These are phyloP conservation scores for Chionodraco myersi DNA, from an alignment of 2,113 vertebrate species.

Conservation along the genomic window DNA sequence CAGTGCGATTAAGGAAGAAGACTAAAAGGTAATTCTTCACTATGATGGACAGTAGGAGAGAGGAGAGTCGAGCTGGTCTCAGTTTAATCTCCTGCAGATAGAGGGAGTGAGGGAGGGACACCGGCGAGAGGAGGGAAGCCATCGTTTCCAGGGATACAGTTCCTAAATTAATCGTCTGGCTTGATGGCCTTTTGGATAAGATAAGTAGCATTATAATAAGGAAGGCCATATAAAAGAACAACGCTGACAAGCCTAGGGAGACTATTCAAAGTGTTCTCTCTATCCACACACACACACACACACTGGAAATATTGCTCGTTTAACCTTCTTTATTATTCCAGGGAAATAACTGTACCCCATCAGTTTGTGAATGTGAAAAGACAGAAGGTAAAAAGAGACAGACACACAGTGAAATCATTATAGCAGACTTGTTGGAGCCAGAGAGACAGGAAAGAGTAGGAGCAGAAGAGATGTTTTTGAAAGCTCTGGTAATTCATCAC, in stretches of 20 bases:
- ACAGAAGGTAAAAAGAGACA: conserved; percentile 9
- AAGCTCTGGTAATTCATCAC: conserved; percentile 68
- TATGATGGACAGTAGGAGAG: conserved; percentile 75
- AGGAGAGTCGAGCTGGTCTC: conserved; percentile 67
- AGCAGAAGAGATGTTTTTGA: conserved; percentile 49
- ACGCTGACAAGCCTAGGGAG: conserved; percentile 51
- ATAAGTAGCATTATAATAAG: conserved; percentile 78
- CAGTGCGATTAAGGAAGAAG: conserved; percentile 74
- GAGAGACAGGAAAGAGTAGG: conserved; percentile 31
- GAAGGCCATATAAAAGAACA: conserved; percentile 57
- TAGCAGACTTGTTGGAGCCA: conserved; percentile 33
- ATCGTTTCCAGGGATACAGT: conserved; percentile 62
- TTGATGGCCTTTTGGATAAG: conserved; percentile 77
- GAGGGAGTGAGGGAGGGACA: conserved; percentile 59
- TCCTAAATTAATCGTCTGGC: conserved; percentile 72
- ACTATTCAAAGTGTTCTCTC: conserved; percentile 51
- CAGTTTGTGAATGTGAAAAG: conserved; percentile 21
- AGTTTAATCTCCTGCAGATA: conserved; percentile 74
- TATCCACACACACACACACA: conserved; percentile 14
- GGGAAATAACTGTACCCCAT: conserved; percentile 43
- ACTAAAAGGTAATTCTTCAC: conserved; percentile 81
- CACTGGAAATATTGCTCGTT: conserved; percentile 47
- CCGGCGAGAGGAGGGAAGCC: conserved; percentile 48
- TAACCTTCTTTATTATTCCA: conserved; percentile 56
- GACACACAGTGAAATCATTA: conserved; percentile 6